A percentile compares a stretch with the other conserved stretches of the same genome.
Evolutionary conservation across 92 coral and sea anemone species (phyloP).

Genomic region (Phymanthus crucifer): DNA sequence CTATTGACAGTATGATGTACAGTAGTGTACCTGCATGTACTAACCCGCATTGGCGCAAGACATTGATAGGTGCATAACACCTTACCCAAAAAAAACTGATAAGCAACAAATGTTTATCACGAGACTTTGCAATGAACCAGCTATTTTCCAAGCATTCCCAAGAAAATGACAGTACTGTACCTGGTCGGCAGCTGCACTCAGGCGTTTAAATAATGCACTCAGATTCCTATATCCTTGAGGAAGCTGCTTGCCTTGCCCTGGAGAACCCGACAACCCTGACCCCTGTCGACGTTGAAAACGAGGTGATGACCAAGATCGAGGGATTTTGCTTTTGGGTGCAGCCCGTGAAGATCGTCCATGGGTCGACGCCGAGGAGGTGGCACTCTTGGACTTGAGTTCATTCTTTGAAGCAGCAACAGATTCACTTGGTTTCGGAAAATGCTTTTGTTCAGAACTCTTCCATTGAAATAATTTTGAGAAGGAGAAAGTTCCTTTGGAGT

Average conservation of each 20-base stretch:
- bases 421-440: conserved; percentile 26
- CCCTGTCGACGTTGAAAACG: conserved; percentile 43
- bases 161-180: conserved; percentile 23
- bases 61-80: too few relatives aligned
- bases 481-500: conserved; percentile 59
- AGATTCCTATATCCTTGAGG: conserved; percentile 68
- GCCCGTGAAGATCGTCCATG: conserved; percentile 38
- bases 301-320: conserved; percentile 69
- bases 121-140: too few relatives aligned
- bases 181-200: conserved; percentile 80
- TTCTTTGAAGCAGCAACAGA: neutral
- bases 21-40: too few relatives aligned
- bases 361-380: neutral
- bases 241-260: conserved; percentile 24
- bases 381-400: neutral
- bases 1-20: too few relatives aligned
- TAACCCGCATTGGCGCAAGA: too few relatives aligned
- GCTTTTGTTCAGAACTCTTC: conserved; percentile 52
- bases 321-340: conserved; percentile 31
- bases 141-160: too few relatives aligned
- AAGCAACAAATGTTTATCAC: too few relatives aligned
- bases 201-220: conserved; percentile 71
- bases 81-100: too few relatives aligned
- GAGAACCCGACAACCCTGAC: conserved; percentile 19
- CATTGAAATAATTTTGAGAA: conserved; percentile 64